Conservation (phyloP, 2,113 vertebrate species). For the Siniperca chuatsi region DNA sequence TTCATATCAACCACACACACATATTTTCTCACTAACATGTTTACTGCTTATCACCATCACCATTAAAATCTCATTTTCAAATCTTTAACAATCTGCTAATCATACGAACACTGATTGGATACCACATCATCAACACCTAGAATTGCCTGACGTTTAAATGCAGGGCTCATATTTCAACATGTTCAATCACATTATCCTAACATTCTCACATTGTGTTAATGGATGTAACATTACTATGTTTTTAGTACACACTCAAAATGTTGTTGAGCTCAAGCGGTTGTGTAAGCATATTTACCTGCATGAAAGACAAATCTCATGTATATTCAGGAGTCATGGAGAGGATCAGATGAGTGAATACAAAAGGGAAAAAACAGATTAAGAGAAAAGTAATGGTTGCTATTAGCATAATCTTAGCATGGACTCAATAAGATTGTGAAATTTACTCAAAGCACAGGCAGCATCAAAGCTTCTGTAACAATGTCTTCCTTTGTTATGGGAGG, state of each 20-base stretch:
- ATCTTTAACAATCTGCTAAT: constrained; percentile 46
- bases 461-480: constrained; percentile 39
- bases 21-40: constrained; percentile 15
- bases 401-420: constrained; percentile 38
- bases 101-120: constrained; percentile 40
- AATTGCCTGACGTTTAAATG: neutral
- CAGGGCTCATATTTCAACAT: neutral
- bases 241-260: constrained; percentile 29
- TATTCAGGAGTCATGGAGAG: constrained; percentile 58
- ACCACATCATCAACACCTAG: constrained; percentile 20
- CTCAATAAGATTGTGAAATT: constrained; percentile 9
- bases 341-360: constrained; percentile 1
- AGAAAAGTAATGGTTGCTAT: constrained; percentile 29
- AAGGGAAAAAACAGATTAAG: constrained; percentile 1
- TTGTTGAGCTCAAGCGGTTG: constrained; percentile 20
- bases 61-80: constrained; percentile 57
- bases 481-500: constrained; percentile 8
- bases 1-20: neutral
- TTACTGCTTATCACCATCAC: constrained; percentile 35
- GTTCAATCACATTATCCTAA: constrained; percentile 21
- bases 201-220: constrained; percentile 20
- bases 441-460: constrained; percentile 12
- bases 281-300: constrained; percentile 52
- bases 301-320: constrained; percentile 54
- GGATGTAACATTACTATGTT: constrained; percentile 21